phyloP scores from a whole-genome alignment of 1,140 invertebrate genomes.

The Amyelois transitella region DNA sequence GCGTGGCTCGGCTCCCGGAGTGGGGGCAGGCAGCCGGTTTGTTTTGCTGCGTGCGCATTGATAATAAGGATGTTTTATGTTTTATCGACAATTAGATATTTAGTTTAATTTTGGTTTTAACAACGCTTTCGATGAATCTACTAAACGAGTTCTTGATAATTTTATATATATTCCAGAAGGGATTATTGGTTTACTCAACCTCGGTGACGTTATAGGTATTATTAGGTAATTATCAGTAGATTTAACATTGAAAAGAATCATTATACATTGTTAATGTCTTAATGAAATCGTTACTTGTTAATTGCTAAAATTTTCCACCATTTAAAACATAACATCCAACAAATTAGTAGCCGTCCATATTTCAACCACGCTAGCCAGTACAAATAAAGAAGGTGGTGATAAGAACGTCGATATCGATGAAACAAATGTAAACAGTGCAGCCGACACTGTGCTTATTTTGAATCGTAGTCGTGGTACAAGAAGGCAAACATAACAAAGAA shows the following conservation, averaged over 20 bases:
- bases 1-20: conserved; percentile 40
- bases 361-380: background rate
- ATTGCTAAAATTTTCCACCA: no score
- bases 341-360: no score
- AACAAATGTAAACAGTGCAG: conserved; percentile 56
- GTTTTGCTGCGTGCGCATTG: conserved; percentile 50
- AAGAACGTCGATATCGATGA: conserved; percentile 53
- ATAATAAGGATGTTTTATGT: conserved; percentile 7
- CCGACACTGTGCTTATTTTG: conserved; percentile 48
- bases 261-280: no score
- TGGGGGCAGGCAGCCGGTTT: conserved; percentile 41
- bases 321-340: background rate
- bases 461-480: conserved; percentile 48
- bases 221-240: no score
- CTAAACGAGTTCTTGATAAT: no score
- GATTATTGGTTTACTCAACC: no score
- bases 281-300: no score
- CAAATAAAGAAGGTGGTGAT: conserved; percentile 5
- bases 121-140: no score
- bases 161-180: no score
- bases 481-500: conserved; percentile 66
- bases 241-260: no score
- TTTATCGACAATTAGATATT: conserved; percentile 1
- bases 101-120: background rate
- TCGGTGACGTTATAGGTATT: no score